Evolutionary conservation across 2,797 vertebrate genomes (phyloP).

Genomic region (Prionace glauca): DNA sequence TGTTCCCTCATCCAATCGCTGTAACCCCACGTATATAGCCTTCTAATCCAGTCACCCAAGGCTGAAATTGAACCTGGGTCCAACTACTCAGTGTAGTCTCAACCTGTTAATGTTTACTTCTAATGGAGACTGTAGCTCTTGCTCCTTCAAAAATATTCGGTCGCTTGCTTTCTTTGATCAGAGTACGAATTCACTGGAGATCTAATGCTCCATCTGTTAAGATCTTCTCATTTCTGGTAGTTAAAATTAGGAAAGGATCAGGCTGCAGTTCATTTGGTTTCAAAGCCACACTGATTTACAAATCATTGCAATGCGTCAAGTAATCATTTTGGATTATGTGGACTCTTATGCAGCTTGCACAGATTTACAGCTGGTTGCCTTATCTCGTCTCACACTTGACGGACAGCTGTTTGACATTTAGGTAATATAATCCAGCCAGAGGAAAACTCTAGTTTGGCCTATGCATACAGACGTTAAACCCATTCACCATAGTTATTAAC

Average conservation of each 20-base stretch:
- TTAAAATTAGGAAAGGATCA: constrained; percentile 71
- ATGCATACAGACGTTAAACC: constrained; percentile 44
- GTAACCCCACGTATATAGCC: too few relatives aligned
- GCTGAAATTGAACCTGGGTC: too few relatives aligned
- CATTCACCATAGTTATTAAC: constrained; percentile 37
- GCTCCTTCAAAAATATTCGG: constrained; percentile 58
- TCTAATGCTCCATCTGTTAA: constrained; percentile 60
- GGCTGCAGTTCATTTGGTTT: constrained; percentile 61
- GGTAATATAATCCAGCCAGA: constrained; percentile 57
- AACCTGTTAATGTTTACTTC: not conserved
- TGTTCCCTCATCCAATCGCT: too few relatives aligned
- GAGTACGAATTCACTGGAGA: constrained; percentile 53
- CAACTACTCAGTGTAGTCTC: not conserved
- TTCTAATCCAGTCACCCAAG: too few relatives aligned
- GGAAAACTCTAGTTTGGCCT: constrained; percentile 46
- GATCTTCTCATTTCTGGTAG: constrained; percentile 59
- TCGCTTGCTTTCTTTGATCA: constrained; percentile 62
- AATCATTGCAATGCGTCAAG: constrained; percentile 59
- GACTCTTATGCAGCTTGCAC: constrained; percentile 56
- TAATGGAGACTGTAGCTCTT: constrained; percentile 43
- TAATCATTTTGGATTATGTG: constrained; percentile 62
- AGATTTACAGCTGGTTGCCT: constrained; percentile 62
- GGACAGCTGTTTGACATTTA: constrained; percentile 62
- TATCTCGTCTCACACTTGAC: constrained; percentile 55
- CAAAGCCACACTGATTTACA: constrained; percentile 45